A percentile compares a stretch with the other conserved stretches of the same genome.
phyloP scores from a whole-genome alignment of 2,888 invertebrate species.

The Drosophila acutilabella region DNA sequence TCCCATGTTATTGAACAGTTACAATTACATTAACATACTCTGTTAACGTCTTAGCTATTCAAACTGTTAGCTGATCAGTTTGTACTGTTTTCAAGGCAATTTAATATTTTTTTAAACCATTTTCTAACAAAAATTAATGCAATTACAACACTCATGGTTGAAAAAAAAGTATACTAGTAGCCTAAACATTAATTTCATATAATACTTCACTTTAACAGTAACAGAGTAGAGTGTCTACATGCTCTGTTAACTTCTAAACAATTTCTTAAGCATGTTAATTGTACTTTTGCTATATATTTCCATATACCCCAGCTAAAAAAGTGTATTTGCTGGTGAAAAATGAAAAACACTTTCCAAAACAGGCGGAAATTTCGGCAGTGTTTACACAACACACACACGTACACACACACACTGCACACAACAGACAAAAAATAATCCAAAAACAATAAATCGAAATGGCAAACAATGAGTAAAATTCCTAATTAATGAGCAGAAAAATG shows the following conservation, averaged over 20 bases:
- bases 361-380: slow-evolving; percentile 38
- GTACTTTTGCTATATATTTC: too few relatives aligned
- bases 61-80: too few relatives aligned
- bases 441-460: slow-evolving; percentile 14
- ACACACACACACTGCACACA: background rate
- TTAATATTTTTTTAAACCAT: too few relatives aligned
- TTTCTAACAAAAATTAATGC: too few relatives aligned
- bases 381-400: slow-evolving; percentile 34
- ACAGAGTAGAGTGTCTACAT: too few relatives aligned
- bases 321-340: slow-evolving; percentile 30
- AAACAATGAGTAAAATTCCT: slow-evolving; percentile 56
- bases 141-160: too few relatives aligned
- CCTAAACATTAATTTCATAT: background rate
- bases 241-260: too few relatives aligned
- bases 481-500: slow-evolving; percentile 55
- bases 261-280: too few relatives aligned
- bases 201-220: too few relatives aligned
- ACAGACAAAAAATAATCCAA: background rate
- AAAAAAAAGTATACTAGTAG: background rate
- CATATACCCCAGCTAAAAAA: background rate
- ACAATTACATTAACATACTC: slow-evolving; percentile 3
- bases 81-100: too few relatives aligned
- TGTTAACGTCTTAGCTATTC: background rate
- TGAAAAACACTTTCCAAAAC: slow-evolving; percentile 37
- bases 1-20: too few relatives aligned